These are phyloP conservation scores for Serranus cabrilla DNA, from an alignment of 2,797 vertebrate species.

Conservation along the genomic window DNA sequence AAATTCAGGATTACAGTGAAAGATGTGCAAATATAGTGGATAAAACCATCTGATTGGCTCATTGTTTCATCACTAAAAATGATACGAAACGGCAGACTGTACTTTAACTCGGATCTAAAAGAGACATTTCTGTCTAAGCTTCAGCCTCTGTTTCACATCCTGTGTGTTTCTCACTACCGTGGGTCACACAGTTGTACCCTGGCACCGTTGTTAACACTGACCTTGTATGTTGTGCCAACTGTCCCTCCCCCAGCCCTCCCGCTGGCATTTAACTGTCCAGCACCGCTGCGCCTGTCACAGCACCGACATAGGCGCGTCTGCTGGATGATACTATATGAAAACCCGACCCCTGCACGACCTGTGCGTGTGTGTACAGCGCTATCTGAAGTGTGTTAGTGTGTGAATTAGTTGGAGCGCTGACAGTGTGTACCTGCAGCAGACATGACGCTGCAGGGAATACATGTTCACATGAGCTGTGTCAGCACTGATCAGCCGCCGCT, in stretches of 20 bases:
- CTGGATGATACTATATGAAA: conserved; percentile 4
- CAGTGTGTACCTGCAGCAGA: neutral
- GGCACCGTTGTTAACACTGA: conserved; percentile 31
- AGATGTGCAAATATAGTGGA: neutral
- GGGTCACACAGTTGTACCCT: conserved; percentile 22
- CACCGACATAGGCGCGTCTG: neutral
- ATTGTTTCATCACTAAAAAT: neutral
- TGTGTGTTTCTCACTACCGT: neutral
- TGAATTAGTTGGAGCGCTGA: conserved; percentile 28
- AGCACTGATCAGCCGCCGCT: conserved; percentile 19
- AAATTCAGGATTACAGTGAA: neutral
- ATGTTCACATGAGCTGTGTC: conserved; percentile 24
- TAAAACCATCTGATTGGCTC: neutral
- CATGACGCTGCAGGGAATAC: conserved; percentile 28
- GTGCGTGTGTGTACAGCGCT: neutral
- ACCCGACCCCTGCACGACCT: conserved; percentile 26
- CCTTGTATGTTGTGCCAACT: conserved; percentile 27
- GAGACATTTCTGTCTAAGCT: no score
- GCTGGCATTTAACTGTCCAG: conserved; percentile 17
- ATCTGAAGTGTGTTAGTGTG: conserved; percentile 30
- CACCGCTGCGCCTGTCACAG: neutral
- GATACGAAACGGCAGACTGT: neutral
- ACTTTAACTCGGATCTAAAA: neutral
- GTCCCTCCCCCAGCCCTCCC: conserved; percentile 5
- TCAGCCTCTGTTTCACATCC: neutral